Conservation (phyloP, 2,113 vertebrate genomes). For the Anarrhichthys ocellatus region DNA sequence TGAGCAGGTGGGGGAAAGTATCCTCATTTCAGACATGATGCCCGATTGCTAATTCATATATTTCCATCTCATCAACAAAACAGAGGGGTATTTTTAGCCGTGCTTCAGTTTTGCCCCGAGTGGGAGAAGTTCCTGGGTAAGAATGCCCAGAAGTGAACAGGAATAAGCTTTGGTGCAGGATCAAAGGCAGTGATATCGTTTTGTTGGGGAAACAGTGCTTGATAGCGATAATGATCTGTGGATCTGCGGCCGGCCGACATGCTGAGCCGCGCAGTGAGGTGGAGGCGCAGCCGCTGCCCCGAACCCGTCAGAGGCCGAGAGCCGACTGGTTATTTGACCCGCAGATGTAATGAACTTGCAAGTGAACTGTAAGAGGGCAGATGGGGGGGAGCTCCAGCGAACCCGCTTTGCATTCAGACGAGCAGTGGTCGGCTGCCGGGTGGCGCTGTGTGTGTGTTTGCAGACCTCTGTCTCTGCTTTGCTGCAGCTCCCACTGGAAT, state of each 20-base stretch:
- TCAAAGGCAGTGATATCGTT: conserved; percentile 73
- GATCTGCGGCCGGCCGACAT: conserved; percentile 50
- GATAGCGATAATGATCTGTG: conserved; percentile 75
- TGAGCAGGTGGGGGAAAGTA: conserved; percentile 31
- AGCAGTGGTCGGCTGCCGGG: conserved; percentile 17
- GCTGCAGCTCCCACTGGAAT: conserved; percentile 48
- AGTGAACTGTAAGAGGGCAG: conserved; percentile 51
- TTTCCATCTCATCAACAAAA: conserved; percentile 50
- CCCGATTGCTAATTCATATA: conserved; percentile 47
- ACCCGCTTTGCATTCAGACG: conserved; percentile 53
- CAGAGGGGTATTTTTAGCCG: conserved; percentile 53
- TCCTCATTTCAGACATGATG: conserved; percentile 30
- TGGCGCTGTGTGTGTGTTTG: conserved; percentile 47
- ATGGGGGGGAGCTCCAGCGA: conserved; percentile 15
- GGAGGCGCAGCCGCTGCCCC: conserved; percentile 21
- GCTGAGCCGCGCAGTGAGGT: conserved; percentile 52
- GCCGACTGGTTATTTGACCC: conserved; percentile 49
- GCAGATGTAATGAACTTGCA: conserved; percentile 41
- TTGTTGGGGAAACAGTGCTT: conserved; percentile 68
- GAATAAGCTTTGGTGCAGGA: conserved; percentile 66
- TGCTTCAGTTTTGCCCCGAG: conserved; percentile 37
- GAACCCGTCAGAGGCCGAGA: conserved; percentile 1
- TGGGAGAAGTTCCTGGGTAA: conserved; percentile 53
- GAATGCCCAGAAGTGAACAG: conserved; percentile 66
- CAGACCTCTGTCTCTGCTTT: conserved; percentile 41